phyloP scores from a whole-genome alignment of 2,113 vertebrate species.

The Sturnira hondurensis region DNA sequence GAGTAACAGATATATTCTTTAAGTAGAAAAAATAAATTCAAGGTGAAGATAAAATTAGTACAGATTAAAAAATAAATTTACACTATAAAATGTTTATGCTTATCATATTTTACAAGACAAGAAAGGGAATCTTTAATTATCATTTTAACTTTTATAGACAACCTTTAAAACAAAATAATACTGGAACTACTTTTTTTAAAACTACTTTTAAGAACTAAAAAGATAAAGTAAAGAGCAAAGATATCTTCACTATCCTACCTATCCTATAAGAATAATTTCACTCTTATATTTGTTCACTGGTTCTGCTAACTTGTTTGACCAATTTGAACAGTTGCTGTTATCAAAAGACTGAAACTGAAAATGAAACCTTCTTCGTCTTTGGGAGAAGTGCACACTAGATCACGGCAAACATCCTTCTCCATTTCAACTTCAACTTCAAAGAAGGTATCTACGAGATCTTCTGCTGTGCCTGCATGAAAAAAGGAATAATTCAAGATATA shows the following conservation, averaged over 20 bases:
- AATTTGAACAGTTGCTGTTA: background rate
- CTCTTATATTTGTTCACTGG: background rate
- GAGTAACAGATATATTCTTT: background rate
- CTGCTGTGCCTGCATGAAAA: slow-evolving; percentile 83
- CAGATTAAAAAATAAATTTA: background rate
- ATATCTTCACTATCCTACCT: background rate
- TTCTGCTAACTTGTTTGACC: slow-evolving; percentile 30
- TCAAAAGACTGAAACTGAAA: slow-evolving; percentile 59
- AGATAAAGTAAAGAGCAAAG: background rate
- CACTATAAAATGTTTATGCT: background rate
- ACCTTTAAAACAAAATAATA: background rate
- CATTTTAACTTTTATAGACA: slow-evolving; percentile 27
- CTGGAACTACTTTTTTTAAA: background rate
- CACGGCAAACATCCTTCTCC: slow-evolving; percentile 97
- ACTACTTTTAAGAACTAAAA: background rate
- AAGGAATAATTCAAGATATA: slow-evolving; percentile 38
- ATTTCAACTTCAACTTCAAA: slow-evolving; percentile 99
- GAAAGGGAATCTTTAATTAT: background rate
- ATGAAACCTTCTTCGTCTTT: slow-evolving; percentile 96
- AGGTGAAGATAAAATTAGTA: slow-evolving; percentile 5
- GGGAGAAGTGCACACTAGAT: slow-evolving; percentile 94
- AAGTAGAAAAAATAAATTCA: slow-evolving; percentile 19
- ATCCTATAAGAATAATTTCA: background rate
- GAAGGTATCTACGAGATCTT: slow-evolving; percentile 95
- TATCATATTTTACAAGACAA: slow-evolving; percentile 1